Evolutionary conservation across 2,113 vertebrate species (phyloP).

Genomic region (Hemibagrus wyckioides): DNA sequence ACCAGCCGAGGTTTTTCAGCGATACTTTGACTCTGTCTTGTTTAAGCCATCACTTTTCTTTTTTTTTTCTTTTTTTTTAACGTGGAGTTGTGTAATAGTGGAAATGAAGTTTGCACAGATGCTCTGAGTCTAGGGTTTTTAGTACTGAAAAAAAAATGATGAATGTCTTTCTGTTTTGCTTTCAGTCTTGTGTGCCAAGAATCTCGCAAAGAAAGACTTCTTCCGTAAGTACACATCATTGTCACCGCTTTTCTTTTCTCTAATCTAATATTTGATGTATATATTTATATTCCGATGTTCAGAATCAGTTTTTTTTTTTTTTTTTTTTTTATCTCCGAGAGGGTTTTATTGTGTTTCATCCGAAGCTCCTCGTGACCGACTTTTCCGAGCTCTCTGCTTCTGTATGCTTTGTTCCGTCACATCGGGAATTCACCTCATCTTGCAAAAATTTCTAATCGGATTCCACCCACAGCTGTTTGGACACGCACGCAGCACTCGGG

Average conservation of each 20-base stretch:
- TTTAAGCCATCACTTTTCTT: neutral
- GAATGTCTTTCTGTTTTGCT: constrained; percentile 61
- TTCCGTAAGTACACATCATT: constrained; percentile 85
- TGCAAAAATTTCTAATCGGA: constrained; percentile 34
- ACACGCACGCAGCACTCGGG: neutral
- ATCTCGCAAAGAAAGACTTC: constrained; percentile 98
- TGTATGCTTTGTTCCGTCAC: constrained; percentile 23
- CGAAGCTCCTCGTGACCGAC: neutral
- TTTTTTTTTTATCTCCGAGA: neutral
- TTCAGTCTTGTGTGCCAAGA: constrained; percentile 98
- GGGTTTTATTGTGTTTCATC: neutral
- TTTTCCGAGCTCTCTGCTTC: constrained; percentile 21
- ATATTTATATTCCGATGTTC: no score
- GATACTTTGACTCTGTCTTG: neutral
- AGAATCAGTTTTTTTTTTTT: no score
- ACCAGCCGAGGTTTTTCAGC: neutral
- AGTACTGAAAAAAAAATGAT: neutral
- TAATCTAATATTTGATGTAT: no score
- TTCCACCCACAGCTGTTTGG: constrained; percentile 48
- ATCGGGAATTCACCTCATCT: constrained; percentile 40
- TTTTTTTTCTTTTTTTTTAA: neutral
- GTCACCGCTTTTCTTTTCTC: no score
- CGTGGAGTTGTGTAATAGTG: neutral
- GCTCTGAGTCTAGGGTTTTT: neutral
- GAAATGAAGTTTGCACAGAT: constrained; percentile 4